A percentile compares a stretch with the other conserved stretches of the same genome.
These are phyloP conservation scores for Drosophila antonietae DNA, from an alignment of 2,888 invertebrate genomes.

Conservation along the genomic window DNA sequence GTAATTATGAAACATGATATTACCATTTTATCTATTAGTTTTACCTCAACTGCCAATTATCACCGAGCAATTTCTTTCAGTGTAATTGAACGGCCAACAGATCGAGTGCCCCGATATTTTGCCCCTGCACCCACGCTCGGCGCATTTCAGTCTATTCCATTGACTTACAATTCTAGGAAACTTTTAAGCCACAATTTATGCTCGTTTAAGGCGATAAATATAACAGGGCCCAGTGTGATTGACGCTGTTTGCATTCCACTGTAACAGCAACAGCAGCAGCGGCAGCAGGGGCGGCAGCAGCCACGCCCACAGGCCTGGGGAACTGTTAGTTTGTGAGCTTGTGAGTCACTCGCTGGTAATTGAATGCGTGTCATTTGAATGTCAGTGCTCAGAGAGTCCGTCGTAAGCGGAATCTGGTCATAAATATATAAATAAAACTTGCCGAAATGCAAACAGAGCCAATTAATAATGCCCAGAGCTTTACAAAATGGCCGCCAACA, in stretches of 20 bases:
- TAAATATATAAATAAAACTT: conserved; percentile 55
- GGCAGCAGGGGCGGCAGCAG: conserved; percentile 8
- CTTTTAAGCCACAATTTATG: conserved; percentile 82
- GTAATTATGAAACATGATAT: no score
- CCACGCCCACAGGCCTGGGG: conserved; percentile 4
- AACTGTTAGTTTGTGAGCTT: conserved; percentile 32
- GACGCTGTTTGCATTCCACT: conserved; percentile 76
- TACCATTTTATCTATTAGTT: no score
- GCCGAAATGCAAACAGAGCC: conserved; percentile 52
- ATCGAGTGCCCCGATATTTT: conserved; percentile 23
- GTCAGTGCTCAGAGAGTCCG: conserved; percentile 46
- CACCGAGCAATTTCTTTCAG: conserved; percentile 26
- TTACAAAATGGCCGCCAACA: conserved; percentile 66
- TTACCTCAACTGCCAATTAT: no score
- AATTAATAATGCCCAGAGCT: conserved; percentile 67
- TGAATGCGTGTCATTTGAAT: conserved; percentile 74
- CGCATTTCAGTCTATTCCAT: conserved; percentile 39
- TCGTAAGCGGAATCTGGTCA: conserved; percentile 29
- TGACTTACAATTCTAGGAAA: conserved; percentile 76
- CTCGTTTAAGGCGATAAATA: conserved; percentile 82
- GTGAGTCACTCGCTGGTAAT: conserved; percentile 71
- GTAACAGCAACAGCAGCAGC: conserved; percentile 11
- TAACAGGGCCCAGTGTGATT: conserved; percentile 68
- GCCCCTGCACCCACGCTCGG: conserved; percentile 29
- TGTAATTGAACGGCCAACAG: conserved; percentile 21